phyloP scores from a whole-genome alignment of 2,113 vertebrate genomes.

The Sceloporus tristichus region DNA sequence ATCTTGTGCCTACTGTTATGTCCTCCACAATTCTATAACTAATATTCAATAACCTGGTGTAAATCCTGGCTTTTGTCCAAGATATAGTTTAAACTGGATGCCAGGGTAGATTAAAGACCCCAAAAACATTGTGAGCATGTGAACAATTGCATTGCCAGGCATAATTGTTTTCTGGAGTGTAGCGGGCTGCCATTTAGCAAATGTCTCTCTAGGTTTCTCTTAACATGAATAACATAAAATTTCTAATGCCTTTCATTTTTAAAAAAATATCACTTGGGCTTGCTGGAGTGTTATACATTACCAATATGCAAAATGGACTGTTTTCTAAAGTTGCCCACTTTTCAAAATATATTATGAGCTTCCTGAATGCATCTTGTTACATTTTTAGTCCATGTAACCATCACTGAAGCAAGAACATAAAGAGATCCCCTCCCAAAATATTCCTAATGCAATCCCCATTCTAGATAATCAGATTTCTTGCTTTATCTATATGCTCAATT shows the following conservation, averaged over 20 bases:
- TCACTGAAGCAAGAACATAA: neutral
- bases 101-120: slow-evolving; percentile 55
- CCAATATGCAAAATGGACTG: neutral
- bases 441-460: neutral
- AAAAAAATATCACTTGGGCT: slow-evolving; percentile 28
- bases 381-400: neutral
- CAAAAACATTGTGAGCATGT: slow-evolving; percentile 33
- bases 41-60: neutral
- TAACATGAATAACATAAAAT: slow-evolving; percentile 22
- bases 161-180: slow-evolving; percentile 61
- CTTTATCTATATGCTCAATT: too few species aligned
- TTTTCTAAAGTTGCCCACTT: slow-evolving; percentile 6
- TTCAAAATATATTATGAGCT: neutral
- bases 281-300: neutral
- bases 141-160: slow-evolving; percentile 34
- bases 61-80: slow-evolving; percentile 44
- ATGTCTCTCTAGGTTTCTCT: neutral
- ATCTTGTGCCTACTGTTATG: neutral
- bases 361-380: neutral
- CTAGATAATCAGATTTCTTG: neutral
- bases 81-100: slow-evolving; percentile 44
- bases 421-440: neutral
- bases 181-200: too few species aligned
- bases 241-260: neutral
- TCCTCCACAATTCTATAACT: slow-evolving; percentile 36